A percentile compares a stretch with the other conserved stretches of the same genome.
Evolutionary conservation across 2,113 vertebrate genomes (phyloP).

Genomic region (Rhabdomys dilectus): DNA sequence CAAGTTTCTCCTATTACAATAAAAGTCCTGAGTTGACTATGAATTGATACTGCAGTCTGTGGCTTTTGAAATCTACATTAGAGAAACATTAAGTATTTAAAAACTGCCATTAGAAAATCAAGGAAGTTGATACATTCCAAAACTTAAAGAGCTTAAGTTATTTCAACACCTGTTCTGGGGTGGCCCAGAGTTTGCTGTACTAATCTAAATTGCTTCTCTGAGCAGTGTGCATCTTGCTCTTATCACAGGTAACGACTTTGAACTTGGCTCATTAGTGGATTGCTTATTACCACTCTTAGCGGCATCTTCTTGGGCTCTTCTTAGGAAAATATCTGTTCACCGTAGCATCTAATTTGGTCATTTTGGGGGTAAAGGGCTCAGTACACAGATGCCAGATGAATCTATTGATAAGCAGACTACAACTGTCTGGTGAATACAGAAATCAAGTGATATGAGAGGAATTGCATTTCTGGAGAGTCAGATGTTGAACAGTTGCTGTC

Average conservation of each 20-base stretch:
- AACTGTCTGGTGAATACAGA: conserved; percentile 44
- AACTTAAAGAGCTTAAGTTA: conserved; percentile 35
- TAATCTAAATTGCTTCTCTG: conserved; percentile 37
- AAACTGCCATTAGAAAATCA: conserved; percentile 56
- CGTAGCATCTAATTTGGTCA: background rate
- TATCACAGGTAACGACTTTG: background rate
- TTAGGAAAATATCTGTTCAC: background rate
- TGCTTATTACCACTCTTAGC: background rate
- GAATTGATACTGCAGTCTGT: background rate
- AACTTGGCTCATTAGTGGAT: conserved; percentile 25
- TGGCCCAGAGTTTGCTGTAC: background rate
- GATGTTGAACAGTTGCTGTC: background rate
- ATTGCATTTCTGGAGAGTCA: background rate
- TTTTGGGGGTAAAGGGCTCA: background rate
- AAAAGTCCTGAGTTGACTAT: conserved; percentile 14
- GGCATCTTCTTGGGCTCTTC: background rate
- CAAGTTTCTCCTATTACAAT: background rate
- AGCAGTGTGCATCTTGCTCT: background rate
- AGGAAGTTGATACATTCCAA: conserved; percentile 42
- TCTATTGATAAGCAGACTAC: background rate
- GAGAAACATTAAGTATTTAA: conserved; percentile 54
- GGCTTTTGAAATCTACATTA: conserved; percentile 49
- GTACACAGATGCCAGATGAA: background rate
- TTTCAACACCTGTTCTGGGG: background rate
- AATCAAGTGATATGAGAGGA: background rate